These are phyloP conservation scores for Drosophila mojavensis DNA, from an alignment of 1,140 invertebrate genomes.

Conservation along the genomic window DNA sequence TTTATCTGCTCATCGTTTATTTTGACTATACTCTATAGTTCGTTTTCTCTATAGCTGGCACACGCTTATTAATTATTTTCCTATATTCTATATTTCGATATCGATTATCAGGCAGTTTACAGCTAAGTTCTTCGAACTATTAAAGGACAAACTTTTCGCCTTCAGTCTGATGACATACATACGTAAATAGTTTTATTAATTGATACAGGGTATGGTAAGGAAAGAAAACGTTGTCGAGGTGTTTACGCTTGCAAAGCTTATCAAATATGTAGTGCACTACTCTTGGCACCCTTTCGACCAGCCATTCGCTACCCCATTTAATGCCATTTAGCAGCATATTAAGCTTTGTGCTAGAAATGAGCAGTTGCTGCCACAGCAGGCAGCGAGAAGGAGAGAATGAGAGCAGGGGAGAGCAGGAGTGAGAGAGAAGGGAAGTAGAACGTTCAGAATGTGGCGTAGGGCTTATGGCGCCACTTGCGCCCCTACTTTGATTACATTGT, in stretches of 20 bases:
- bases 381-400: no score
- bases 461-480: conserved; percentile 3
- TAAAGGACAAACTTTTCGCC: background rate
- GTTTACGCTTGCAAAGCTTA: conserved; percentile 69
- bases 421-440: background rate
- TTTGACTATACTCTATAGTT: no score
- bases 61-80: no score
- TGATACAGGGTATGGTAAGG: conserved; percentile 10
- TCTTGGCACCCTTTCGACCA: conserved; percentile 6
- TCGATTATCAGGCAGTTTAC: no score
- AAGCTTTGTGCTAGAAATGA: conserved; percentile 77
- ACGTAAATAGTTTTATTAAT: background rate
- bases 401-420: no score
- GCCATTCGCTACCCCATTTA: conserved; percentile 41
- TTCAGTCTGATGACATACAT: background rate
- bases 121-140: no score
- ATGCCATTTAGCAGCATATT: conserved; percentile 80
- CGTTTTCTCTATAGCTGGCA: no score
- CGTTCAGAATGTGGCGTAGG: conserved; percentile 10
- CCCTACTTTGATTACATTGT: conserved; percentile 65
- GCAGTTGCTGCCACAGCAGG: conserved; percentile 43
- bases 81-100: no score
- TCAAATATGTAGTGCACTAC: conserved; percentile 54
- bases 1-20: no score
- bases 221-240: conserved; percentile 59